Evolutionary conservation across 1,140 invertebrate species (phyloP).

Genomic region (Procambarus clarkii): DNA sequence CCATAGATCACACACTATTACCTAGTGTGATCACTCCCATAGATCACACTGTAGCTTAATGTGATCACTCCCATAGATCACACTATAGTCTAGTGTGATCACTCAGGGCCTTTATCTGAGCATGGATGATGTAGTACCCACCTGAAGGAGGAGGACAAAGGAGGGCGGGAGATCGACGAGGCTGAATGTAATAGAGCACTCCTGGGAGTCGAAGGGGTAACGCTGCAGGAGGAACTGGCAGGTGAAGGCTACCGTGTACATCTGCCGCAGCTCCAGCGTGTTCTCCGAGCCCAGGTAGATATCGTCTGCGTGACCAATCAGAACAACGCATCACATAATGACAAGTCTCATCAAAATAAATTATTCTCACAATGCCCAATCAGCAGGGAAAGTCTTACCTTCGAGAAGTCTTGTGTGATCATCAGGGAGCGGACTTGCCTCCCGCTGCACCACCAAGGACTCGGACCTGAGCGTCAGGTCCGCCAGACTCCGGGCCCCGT

Average conservation of each 20-base stretch:
- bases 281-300: not conserved
- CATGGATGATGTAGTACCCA: no score
- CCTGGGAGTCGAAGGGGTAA: conserved; percentile 25
- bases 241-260: not conserved
- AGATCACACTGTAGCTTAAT: no score
- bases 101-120: no score
- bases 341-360: not conserved
- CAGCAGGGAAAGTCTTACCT: conserved; percentile 1
- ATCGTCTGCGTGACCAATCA: not conserved
- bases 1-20: no score
- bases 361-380: no score
- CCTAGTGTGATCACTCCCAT: no score
- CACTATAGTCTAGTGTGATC: no score
- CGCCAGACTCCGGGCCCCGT: conserved; percentile 29
- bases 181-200: no score
- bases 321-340: not conserved
- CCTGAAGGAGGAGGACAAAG: no score
- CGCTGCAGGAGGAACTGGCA: not conserved
- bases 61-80: no score
- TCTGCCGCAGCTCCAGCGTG: not conserved
- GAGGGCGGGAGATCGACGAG: no score
- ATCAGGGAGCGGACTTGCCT: not conserved
- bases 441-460: conserved; percentile 11
- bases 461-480: conserved; percentile 16
- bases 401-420: conserved; percentile 12